phyloP scores from a whole-genome alignment of 2,113 vertebrate genomes.

The Amazona vittata region DNA sequence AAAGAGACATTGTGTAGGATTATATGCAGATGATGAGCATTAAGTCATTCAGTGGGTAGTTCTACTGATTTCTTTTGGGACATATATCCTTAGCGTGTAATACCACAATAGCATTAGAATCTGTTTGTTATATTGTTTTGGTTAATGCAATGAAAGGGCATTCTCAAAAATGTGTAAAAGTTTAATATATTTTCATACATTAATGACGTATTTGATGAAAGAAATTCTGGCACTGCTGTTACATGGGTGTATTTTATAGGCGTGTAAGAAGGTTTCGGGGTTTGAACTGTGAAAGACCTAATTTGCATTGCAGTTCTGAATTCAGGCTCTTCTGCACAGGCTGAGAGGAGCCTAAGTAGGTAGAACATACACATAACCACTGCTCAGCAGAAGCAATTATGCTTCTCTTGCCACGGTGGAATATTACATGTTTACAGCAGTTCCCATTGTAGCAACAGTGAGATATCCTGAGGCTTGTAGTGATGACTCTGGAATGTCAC shows the following conservation, averaged over 20 bases:
- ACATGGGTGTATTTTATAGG: neutral
- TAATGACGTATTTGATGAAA: neutral
- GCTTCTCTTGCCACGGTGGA: neutral
- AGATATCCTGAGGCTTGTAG: neutral
- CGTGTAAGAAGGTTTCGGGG: neutral
- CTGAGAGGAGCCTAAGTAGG: accelerated
- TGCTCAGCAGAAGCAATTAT: neutral
- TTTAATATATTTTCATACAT: neutral
- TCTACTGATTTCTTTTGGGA: neutral
- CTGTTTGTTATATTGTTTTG: neutral
- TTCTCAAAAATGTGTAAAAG: neutral
- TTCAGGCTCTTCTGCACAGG: neutral
- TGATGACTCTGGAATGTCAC: neutral
- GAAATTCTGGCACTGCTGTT: neutral
- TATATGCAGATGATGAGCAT: neutral
- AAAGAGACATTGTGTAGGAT: neutral
- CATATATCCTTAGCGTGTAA: neutral
- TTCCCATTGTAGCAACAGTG: neutral
- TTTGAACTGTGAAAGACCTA: neutral
- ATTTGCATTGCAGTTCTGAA: neutral
- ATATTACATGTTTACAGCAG: neutral
- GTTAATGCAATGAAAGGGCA: neutral
- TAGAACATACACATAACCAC: neutral
- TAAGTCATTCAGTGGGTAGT: neutral
- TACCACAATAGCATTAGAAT: neutral